Evolutionary conservation across 2,113 vertebrate genomes (phyloP).

Genomic region (Tursiops truncatus): DNA sequence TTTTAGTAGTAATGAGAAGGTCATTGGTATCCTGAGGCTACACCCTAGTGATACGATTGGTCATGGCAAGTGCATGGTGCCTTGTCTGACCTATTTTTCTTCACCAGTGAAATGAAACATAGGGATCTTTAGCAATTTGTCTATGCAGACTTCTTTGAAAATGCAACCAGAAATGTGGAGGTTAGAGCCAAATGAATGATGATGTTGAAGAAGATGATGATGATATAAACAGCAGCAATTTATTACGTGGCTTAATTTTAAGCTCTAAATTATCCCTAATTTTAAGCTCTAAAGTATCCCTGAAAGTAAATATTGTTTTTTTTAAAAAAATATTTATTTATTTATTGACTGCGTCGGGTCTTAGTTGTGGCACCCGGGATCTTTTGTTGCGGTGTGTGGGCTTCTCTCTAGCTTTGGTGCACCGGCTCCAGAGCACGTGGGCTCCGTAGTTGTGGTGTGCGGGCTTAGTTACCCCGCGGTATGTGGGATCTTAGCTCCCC

Average conservation of each 20-base stretch:
- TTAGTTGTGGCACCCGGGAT: too few relatives aligned
- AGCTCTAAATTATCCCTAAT: not conserved
- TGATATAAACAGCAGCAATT: not conserved
- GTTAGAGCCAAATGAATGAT: not conserved
- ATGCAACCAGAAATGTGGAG: not conserved
- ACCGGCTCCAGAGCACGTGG: too few relatives aligned
- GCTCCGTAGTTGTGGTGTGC: too few relatives aligned
- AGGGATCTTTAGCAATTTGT: not conserved
- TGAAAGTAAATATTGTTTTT: not conserved
- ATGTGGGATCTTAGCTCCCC: too few relatives aligned
- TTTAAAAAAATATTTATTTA: too few relatives aligned
- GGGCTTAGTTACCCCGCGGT: too few relatives aligned
- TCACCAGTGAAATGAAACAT: slow-evolving; percentile 23
- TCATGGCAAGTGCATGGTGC: not conserved
- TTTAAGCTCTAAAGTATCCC: not conserved
- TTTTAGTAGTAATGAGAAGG: not conserved
- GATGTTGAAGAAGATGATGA: not conserved
- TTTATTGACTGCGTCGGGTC: too few relatives aligned
- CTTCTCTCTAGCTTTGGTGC: too few relatives aligned
- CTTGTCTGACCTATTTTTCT: slow-evolving; percentile 23
- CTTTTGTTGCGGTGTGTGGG: too few relatives aligned
- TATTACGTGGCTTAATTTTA: not conserved
- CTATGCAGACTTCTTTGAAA: not conserved
- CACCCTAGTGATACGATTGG: not conserved
- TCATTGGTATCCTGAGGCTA: not conserved